phyloP scores from a whole-genome alignment of 2,113 vertebrate species.

The Lanius collurio region DNA sequence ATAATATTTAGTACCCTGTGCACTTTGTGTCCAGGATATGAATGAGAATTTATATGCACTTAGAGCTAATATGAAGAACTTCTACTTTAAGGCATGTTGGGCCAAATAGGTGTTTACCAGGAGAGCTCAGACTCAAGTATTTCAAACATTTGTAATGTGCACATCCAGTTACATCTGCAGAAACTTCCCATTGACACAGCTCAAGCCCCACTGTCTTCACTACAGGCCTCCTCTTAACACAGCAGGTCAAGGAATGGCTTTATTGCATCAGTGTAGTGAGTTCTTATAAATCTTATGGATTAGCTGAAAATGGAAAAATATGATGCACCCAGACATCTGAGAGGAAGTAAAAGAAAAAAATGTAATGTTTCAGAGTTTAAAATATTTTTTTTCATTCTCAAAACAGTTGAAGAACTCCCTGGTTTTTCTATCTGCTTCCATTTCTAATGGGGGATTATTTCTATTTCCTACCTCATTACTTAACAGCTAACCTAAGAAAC shows the following conservation, averaged over 20 bases:
- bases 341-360: background rate
- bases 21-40: conserved; percentile 10
- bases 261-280: background rate
- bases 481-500: background rate
- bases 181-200: background rate
- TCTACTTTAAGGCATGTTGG: background rate
- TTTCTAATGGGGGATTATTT: background rate
- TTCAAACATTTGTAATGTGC: background rate
- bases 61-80: background rate
- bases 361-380: background rate
- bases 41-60: background rate
- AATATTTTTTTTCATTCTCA: background rate
- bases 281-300: background rate
- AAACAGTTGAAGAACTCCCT: background rate
- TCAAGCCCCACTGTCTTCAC: background rate
- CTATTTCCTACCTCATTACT: background rate
- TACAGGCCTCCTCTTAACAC: background rate
- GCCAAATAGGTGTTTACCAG: background rate
- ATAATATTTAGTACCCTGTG: background rate
- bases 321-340: accelerated
- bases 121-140: background rate
- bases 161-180: accelerated
- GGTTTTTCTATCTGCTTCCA: background rate
- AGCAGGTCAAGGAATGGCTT: background rate
- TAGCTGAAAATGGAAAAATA: background rate